Conservation (phyloP, 2,888 invertebrate genomes). For the Hybos culiciformis region DNA sequence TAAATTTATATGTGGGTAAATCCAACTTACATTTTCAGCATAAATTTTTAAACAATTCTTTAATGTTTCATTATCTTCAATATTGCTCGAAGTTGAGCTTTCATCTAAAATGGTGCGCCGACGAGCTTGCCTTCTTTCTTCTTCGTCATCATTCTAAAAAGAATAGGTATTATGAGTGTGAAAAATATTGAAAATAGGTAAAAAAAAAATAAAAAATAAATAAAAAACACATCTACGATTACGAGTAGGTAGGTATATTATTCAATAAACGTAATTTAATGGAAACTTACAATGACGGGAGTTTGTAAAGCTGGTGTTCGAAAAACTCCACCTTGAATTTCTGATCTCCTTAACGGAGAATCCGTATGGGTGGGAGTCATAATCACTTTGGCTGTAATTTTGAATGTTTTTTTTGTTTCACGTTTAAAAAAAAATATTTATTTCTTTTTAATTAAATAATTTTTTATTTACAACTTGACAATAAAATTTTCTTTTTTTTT, state of each 20-base stretch:
- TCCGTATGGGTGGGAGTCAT: conserved; percentile 31
- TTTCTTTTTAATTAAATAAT: too few relatives aligned
- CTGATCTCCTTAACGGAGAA: conserved; percentile 29
- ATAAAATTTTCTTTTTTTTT: too few relatives aligned
- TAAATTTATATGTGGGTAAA: too few relatives aligned
- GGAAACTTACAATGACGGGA: conserved; percentile 12
- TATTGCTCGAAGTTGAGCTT: conserved; percentile 16
- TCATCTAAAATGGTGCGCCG: conserved; percentile 22
- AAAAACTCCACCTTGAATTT: conserved; percentile 22
- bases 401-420: too few relatives aligned
- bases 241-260: not conserved
- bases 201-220: not conserved
- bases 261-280: not conserved
- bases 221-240: not conserved
- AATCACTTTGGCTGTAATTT: too few relatives aligned
- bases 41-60: conserved; percentile 64
- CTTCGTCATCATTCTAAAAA: conserved; percentile 44
- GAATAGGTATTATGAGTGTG: conserved; percentile 14
- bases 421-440: too few relatives aligned
- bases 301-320: conserved; percentile 14
- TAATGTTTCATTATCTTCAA: conserved; percentile 49
- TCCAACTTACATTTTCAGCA: conserved; percentile 54
- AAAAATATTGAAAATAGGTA: not conserved
- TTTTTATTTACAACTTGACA: too few relatives aligned
- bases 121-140: conserved; percentile 40